A percentile compares a stretch with the other conserved stretches of the same genome.
phyloP scores from a whole-genome alignment of 2,888 invertebrate species.

The Clistopyga incitator region DNA sequence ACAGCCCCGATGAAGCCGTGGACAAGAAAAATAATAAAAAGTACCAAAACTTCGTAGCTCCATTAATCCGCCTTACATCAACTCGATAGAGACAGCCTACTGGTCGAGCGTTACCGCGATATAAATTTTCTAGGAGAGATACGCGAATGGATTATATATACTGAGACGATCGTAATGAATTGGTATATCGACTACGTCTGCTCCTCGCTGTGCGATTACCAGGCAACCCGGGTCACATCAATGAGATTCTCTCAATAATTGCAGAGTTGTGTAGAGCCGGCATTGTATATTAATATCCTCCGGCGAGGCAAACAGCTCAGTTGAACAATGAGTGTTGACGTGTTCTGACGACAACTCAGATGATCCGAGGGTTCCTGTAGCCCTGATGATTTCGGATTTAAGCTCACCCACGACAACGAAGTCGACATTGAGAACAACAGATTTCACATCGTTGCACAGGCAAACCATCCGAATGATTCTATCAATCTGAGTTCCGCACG shows the following conservation, averaged over 20 bases:
- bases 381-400: conserved; percentile 48
- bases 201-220: conserved; percentile 52
- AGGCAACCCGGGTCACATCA: conserved; percentile 53
- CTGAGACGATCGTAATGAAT: conserved; percentile 59
- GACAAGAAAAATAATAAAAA: conserved; percentile 46
- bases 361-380: conserved; percentile 40
- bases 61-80: conserved; percentile 14
- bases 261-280: conserved; percentile 51
- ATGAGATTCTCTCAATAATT: conserved; percentile 67
- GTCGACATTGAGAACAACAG: conserved; percentile 55
- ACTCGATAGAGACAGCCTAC: conserved; percentile 11
- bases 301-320: neutral
- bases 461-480: conserved; percentile 29
- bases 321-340: conserved; percentile 45
- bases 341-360: conserved; percentile 47
- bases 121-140: conserved; percentile 48
- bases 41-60: conserved; percentile 41
- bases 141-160: conserved; percentile 56
- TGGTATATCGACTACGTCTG: conserved; percentile 54
- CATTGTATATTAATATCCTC: conserved; percentile 13
- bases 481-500: conserved; percentile 32
- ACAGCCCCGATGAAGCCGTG: conserved; percentile 30
- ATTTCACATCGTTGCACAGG: conserved; percentile 53
- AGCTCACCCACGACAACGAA: conserved; percentile 44
- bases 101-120: conserved; percentile 29